Evolutionary conservation across 2,113 vertebrate species (phyloP).

Genomic region (Piprites chloris): DNA sequence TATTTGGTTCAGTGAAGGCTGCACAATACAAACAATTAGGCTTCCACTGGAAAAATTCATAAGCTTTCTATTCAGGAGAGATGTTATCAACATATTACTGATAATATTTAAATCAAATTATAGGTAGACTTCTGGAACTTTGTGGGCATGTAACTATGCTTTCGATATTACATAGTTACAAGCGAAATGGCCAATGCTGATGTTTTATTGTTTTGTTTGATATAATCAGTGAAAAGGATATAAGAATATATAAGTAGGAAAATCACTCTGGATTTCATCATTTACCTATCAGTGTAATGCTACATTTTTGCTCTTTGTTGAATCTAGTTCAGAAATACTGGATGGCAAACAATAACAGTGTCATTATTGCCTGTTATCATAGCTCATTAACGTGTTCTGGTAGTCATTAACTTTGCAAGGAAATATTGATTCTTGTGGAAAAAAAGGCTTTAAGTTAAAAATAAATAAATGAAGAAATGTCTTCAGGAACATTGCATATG

Average conservation of each 20-base stretch:
- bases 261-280: neutral
- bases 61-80: neutral
- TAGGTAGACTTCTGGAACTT: neutral
- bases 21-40: neutral
- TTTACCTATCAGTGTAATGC: neutral
- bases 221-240: neutral
- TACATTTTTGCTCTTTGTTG: neutral
- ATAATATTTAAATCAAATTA: neutral
- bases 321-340: neutral
- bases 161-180: neutral
- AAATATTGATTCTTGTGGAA: constrained; percentile 21
- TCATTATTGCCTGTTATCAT: neutral
- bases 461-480: neutral
- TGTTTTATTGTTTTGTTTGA: neutral
- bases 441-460: neutral
- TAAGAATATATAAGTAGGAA: neutral
- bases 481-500: neutral
- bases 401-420: constrained; percentile 4
- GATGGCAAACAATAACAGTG: neutral
- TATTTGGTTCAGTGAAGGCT: neutral
- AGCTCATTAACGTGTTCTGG: neutral
- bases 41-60: neutral
- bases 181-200: neutral
- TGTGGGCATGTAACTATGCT: neutral
- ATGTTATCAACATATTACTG: neutral